Base-by-base conservation (phyloP, 2,797 vertebrate species). In the Malurus leucopterus region DNA sequence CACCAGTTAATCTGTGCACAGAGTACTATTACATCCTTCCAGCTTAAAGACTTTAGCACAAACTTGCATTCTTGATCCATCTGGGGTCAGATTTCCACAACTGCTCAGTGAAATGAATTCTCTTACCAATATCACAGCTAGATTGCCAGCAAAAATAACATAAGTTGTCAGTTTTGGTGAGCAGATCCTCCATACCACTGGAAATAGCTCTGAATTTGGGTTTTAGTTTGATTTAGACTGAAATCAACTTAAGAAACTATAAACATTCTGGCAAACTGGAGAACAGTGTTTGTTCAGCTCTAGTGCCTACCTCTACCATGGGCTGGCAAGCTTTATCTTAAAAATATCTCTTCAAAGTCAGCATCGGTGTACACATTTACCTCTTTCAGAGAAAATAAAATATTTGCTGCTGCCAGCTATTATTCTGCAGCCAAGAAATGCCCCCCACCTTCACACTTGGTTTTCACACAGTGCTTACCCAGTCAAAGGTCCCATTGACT, bases 401-500 rank as follows among this genome's bases (percentile, higher is more conserved):
- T 3, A n/a, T 84, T 71, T 83, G 41, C 47, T 62, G 32, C 71
- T 79, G 68, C 44, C 86, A 78, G 68, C 64, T 84, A 34, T 80
- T 90, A 29, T 82, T 88, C 47, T 21, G 11, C 40, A 68, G 50
- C 32, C 40, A 89, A 91, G 55, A 88, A 73, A 88, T 78, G 36
- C 34, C 53, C 59, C 64, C 68, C 55, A 38, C 36, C 43, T 69
- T 76, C 53, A 84, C 79, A 62, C 68, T 64, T 69, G 74, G 15
- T 86, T 93, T 92, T 91, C 83, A 82, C 24, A 22, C 34, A 63
- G 59, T 76, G 78, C 85, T 94, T 91, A 59, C 80, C 91, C 85
- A 86, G 30, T 77, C 81, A 93, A 83, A 93, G 58, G 71, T 84
- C 92, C 61, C 78, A 55, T 22, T 90, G 81, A 59, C 27, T 91